Evolutionary conservation across 2,888 invertebrate species (phyloP).

Genomic region (Meiosimyza decipiens): DNA sequence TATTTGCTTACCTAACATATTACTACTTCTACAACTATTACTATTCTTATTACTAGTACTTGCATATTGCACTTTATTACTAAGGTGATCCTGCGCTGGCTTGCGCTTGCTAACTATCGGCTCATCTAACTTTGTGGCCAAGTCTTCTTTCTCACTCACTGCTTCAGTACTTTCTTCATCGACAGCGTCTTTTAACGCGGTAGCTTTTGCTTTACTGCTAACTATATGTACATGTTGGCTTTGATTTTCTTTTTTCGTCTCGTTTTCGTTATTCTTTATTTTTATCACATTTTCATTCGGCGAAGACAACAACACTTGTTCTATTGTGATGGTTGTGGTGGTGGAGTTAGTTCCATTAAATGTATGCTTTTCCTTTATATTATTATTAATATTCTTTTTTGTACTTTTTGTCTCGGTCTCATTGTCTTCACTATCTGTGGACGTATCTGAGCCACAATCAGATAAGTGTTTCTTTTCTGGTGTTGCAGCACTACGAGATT

Average conservation of each 20-base stretch:
- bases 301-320: too few species aligned
- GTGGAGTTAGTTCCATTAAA: constrained; percentile 2
- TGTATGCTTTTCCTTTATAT: background rate
- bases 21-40: constrained; percentile 7
- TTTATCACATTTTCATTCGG: constrained; percentile 24
- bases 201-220: constrained; percentile 6
- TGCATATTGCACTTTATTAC: constrained; percentile 41
- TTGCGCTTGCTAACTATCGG: constrained; percentile 16
- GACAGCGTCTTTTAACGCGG: background rate
- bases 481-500: constrained; percentile 31
- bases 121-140: constrained; percentile 7
- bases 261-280: constrained; percentile 15
- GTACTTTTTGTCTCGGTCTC: constrained; percentile 31
- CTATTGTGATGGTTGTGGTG: background rate
- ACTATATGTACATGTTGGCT: constrained; percentile 14
- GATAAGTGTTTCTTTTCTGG: constrained; percentile 46
- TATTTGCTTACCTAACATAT: constrained; percentile 14
- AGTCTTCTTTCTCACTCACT: constrained; percentile 31
- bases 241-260: background rate
- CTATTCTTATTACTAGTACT: constrained; percentile 36
- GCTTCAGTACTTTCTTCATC: constrained; percentile 10
- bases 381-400: constrained; percentile 9
- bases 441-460: constrained; percentile 49
- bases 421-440: constrained; percentile 31
- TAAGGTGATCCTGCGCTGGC: constrained; percentile 20